These are phyloP conservation scores for Diarsia dahlii DNA, from an alignment of 2,888 invertebrate genomes.

Conservation along the genomic window DNA sequence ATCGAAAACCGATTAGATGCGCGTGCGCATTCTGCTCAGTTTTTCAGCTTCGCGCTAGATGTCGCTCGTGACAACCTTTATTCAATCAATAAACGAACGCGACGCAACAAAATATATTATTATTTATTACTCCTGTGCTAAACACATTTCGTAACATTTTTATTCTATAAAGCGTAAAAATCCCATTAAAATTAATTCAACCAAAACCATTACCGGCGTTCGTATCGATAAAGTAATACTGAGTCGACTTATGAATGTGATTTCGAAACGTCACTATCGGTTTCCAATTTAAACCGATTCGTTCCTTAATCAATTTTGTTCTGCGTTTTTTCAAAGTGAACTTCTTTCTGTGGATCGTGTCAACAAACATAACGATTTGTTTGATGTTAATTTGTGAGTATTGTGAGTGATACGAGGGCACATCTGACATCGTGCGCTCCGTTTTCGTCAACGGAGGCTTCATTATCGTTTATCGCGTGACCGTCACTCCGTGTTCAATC, in stretches of 20 bases:
- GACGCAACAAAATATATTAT: constrained; percentile 71
- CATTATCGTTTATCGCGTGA: constrained; percentile 80
- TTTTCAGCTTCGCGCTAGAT: constrained; percentile 78
- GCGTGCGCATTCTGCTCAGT: constrained; percentile 81
- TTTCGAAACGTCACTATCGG: constrained; percentile 91
- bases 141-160: constrained; percentile 89
- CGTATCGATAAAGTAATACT: constrained; percentile 90
- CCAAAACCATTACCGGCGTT: constrained; percentile 89
- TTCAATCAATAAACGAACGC: constrained; percentile 68
- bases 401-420: constrained; percentile 69
- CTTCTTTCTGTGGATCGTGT: constrained; percentile 83
- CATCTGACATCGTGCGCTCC: constrained; percentile 72
- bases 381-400: constrained; percentile 81
- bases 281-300: constrained; percentile 91
- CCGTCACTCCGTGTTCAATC: constrained; percentile 79
- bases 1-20: constrained; percentile 77
- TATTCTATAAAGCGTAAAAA: constrained; percentile 90
- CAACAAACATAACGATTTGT: constrained; percentile 82
- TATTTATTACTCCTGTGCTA: constrained; percentile 86
- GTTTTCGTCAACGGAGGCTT: constrained; percentile 72
- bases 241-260: constrained; percentile 90
- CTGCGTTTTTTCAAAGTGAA: constrained; percentile 86
- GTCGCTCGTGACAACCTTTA: constrained; percentile 75
- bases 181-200: constrained; percentile 91
- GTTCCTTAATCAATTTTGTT: constrained; percentile 91